A percentile compares a stretch with the other conserved stretches of the same genome.
Conservation (phyloP, 2,797 vertebrate species). For the Orestias chungarensis region DNA sequence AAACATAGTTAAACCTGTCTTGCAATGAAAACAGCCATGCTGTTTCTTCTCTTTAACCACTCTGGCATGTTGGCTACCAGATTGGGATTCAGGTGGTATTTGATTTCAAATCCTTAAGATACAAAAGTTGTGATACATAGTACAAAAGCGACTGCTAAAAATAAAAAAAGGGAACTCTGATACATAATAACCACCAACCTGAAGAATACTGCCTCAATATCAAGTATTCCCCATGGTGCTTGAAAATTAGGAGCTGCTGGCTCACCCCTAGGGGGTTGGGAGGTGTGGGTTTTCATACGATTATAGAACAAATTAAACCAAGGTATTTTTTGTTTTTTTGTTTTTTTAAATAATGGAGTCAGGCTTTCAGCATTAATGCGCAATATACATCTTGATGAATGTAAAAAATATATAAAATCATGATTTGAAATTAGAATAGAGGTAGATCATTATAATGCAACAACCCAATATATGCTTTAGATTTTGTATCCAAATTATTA, state of each 20-base stretch:
- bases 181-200: constrained; percentile 75
- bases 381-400: constrained; percentile 12
- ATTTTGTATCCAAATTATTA: neutral
- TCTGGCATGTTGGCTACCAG: constrained; percentile 28
- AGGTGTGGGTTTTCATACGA: too few relatives aligned
- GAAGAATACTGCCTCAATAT: constrained; percentile 70
- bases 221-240: constrained; percentile 71
- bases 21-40: constrained; percentile 46
- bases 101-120: constrained; percentile 50
- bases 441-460: neutral
- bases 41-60: constrained; percentile 38
- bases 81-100: constrained; percentile 44
- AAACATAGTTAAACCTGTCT: constrained; percentile 49
- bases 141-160: constrained; percentile 39
- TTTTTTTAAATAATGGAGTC: constrained; percentile 30
- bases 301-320: constrained; percentile 32
- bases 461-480: neutral
- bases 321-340: too few relatives aligned
- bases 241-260: constrained; percentile 63
- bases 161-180: constrained; percentile 56
- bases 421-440: neutral
- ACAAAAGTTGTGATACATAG: constrained; percentile 36
- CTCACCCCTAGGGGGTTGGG: constrained; percentile 46
- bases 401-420: neutral
- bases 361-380: constrained; percentile 10